A percentile compares a stretch with the other conserved stretches of the same genome.
phyloP scores from a whole-genome alignment of 2,797 vertebrate genomes.

The Coregonus suidteri region DNA sequence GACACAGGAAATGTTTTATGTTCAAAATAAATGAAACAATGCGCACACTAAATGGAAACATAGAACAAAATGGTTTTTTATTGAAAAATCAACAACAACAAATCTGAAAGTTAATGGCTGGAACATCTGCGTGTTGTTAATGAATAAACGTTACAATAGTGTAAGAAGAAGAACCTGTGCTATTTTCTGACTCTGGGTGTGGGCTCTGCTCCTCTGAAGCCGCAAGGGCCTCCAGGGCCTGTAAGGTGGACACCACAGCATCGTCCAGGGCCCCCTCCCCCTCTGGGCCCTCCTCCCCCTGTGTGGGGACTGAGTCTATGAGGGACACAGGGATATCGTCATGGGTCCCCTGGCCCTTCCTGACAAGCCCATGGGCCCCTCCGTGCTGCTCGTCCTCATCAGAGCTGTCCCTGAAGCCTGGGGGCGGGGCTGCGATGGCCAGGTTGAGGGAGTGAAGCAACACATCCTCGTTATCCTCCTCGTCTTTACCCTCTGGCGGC shows the following conservation, averaged over 20 bases:
- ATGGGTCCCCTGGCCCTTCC: slow-evolving; percentile 57
- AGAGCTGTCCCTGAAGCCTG: slow-evolving; percentile 97
- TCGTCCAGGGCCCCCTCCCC: slow-evolving; percentile 81
- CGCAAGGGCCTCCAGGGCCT: slow-evolving; percentile 91
- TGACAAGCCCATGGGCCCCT: slow-evolving; percentile 44
- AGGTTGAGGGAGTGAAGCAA: slow-evolving; percentile 94
- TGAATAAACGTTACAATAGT: slow-evolving; percentile 98
- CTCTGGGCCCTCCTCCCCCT: slow-evolving; percentile 78
- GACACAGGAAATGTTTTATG: slow-evolving; percentile 27
- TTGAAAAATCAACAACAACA: slow-evolving; percentile 70
- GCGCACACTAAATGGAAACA: slow-evolving; percentile 70
- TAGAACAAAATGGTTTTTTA: slow-evolving; percentile 76
- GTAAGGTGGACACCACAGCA: slow-evolving; percentile 89
- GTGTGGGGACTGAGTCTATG: slow-evolving; percentile 92
- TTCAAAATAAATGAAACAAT: slow-evolving; percentile 66
- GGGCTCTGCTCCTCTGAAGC: slow-evolving; percentile 89
- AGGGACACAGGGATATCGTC: slow-evolving; percentile 96
- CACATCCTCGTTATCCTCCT: slow-evolving; percentile 88
- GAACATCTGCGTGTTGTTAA: slow-evolving; percentile 78
- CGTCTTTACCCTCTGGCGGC: slow-evolving; percentile 89
- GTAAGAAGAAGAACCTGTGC: slow-evolving; percentile 96
- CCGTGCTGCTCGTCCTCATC: slow-evolving; percentile 92
- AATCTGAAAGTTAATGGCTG: slow-evolving; percentile 79
- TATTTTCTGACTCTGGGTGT: slow-evolving; percentile 87
- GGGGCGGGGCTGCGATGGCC: slow-evolving; percentile 97